Percentiles rank a stretch among this genome's conserved stretches.
These are phyloP conservation scores for Leptothorax acervorum DNA, from an alignment of 2,888 invertebrate species.

Conservation along the genomic window DNA sequence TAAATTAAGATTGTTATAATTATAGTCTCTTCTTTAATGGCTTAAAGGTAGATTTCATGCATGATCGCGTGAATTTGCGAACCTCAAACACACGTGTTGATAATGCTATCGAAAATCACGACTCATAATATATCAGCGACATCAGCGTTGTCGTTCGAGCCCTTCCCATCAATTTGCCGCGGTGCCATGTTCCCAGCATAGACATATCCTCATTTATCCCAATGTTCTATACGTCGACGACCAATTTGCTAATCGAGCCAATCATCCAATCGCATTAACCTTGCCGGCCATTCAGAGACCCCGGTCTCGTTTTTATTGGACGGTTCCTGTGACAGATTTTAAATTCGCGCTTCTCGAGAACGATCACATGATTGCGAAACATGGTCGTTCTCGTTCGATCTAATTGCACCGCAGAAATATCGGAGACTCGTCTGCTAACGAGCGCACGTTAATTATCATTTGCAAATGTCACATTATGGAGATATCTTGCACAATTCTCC, in stretches of 20 bases:
- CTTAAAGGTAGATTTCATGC: background rate
- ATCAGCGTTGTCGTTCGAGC: constrained; percentile 71
- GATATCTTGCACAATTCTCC: constrained; percentile 1
- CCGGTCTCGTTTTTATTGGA: constrained; percentile 78
- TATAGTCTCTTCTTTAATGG: background rate
- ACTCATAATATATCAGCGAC: constrained; percentile 70
- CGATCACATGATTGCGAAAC: constrained; percentile 20
- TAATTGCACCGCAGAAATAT: constrained; percentile 21
- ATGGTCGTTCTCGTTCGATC: constrained; percentile 8
- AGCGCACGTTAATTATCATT: constrained; percentile 8
- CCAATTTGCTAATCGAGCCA: constrained; percentile 85
- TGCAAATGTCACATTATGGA: background rate
- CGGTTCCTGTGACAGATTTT: constrained; percentile 78
- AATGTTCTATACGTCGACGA: constrained; percentile 80
- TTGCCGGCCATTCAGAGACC: constrained; percentile 80
- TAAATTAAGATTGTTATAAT: background rate
- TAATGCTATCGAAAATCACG: constrained; percentile 65
- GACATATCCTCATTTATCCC: constrained; percentile 85
- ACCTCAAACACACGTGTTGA: background rate
- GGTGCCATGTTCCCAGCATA: constrained; percentile 79
- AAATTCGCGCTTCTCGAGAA: constrained; percentile 35
- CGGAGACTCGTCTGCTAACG: background rate
- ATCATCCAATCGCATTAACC: constrained; percentile 85
- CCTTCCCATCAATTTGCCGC: constrained; percentile 79
- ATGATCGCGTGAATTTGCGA: background rate